Conservation (phyloP, 2,888 invertebrate genomes). For the Microchrysa polita region DNA sequence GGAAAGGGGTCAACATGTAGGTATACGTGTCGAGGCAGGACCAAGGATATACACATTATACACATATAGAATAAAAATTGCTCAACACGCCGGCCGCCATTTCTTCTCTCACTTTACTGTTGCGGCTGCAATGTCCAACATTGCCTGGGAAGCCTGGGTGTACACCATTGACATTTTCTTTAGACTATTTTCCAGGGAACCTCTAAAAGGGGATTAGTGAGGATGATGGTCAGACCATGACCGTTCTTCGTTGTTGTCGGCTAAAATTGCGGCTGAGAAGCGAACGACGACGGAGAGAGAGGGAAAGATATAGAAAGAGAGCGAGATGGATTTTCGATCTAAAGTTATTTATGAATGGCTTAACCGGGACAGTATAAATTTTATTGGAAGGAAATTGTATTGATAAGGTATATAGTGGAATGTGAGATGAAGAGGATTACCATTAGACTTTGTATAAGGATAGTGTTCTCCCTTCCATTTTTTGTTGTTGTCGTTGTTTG, state of each 20-base stretch:
- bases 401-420: conserved; percentile 17
- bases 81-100: conserved; percentile 2
- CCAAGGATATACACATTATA: background rate
- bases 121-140: background rate
- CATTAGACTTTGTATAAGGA: background rate
- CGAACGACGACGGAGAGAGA: conserved; percentile 11
- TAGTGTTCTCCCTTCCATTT: too few relatives aligned
- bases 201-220: conserved; percentile 28
- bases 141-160: background rate
- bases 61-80: background rate
- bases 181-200: conserved; percentile 33
- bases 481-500: too few relatives aligned
- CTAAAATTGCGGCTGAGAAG: background rate
- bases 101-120: background rate
- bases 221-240: conserved; percentile 14
- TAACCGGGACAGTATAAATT: conserved; percentile 31
- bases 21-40: conserved; percentile 1
- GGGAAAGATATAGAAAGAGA: conserved; percentile 2
- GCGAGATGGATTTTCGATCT: conserved; percentile 36
- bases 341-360: conserved; percentile 41
- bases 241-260: too few relatives aligned
- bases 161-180: conserved; percentile 39
- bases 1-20: conserved; percentile 32
- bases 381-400: conserved; percentile 41
- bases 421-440: conserved; percentile 34